Percentiles rank a stretch among this genome's conserved stretches.
phyloP scores from a whole-genome alignment of 2,797 vertebrate species.

The Toxotes lorentzi region DNA sequence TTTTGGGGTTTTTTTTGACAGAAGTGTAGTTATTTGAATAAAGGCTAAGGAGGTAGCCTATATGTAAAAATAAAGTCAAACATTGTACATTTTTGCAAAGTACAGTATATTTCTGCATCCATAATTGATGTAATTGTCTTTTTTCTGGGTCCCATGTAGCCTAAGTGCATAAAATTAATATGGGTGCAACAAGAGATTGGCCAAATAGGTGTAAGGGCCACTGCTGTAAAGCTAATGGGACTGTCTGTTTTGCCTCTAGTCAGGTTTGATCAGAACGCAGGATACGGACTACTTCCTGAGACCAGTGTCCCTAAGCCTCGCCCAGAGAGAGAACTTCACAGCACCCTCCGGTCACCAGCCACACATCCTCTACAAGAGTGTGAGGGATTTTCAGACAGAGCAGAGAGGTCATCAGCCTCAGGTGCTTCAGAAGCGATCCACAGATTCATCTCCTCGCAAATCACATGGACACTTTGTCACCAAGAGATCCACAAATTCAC shows the following conservation, averaged over 20 bases:
- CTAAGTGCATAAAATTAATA: not conserved
- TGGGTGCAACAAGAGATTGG: not conserved
- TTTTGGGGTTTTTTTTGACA: slow-evolving; percentile 6
- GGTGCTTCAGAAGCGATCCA: slow-evolving; percentile 57
- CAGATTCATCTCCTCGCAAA: slow-evolving; percentile 25
- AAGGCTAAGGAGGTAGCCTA: not conserved
- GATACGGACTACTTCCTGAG: slow-evolving; percentile 91
- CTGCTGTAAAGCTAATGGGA: slow-evolving; percentile 46
- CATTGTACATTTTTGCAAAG: not conserved
- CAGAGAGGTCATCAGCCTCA: slow-evolving; percentile 7
- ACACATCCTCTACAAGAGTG: slow-evolving; percentile 90
- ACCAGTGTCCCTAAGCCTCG: slow-evolving; percentile 85
- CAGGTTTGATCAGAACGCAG: slow-evolving; percentile 92
- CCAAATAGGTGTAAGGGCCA: not conserved
- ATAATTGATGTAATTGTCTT: not conserved
- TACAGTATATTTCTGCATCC: not conserved
- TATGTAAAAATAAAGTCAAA: not conserved
- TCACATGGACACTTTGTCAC: slow-evolving; percentile 14
- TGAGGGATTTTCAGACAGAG: slow-evolving; percentile 35
- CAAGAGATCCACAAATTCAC: slow-evolving; percentile 42
- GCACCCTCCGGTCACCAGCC: slow-evolving; percentile 80
- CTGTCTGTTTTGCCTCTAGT: slow-evolving; percentile 85
- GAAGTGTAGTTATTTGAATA: not conserved
- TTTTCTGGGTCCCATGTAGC: not conserved
- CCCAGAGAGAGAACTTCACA: slow-evolving; percentile 77